phyloP scores from a whole-genome alignment of 2,888 invertebrate species.

The Ptilodon capucinus region DNA sequence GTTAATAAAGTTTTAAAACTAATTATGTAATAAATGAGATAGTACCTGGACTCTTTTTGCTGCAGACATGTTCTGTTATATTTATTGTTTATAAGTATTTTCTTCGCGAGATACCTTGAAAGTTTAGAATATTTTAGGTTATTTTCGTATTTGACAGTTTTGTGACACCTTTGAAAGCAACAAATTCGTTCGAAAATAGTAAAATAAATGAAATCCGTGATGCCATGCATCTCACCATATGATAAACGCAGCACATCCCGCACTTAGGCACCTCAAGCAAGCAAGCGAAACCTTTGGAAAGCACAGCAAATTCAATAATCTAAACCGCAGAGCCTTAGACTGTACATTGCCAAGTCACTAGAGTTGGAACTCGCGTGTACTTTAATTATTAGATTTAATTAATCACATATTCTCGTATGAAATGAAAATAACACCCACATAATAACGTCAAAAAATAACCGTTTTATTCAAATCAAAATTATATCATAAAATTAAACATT shows the following conservation, averaged over 20 bases:
- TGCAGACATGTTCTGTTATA: slow-evolving; percentile 53
- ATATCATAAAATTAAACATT: slow-evolving; percentile 22
- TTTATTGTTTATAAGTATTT: not conserved
- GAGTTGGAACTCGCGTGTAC: too few relatives aligned
- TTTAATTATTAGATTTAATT: too few relatives aligned
- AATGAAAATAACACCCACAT: not conserved
- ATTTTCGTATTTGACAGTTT: not conserved
- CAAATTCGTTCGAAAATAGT: slow-evolving; percentile 5
- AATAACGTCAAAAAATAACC: slow-evolving; percentile 27
- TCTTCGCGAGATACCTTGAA: not conserved
- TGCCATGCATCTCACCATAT: too few relatives aligned
- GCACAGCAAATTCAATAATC: too few relatives aligned
- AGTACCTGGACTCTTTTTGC: slow-evolving; percentile 70
- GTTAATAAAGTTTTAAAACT: not conserved
- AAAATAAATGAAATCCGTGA: too few relatives aligned
- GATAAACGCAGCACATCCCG: too few relatives aligned
- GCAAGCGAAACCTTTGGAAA: too few relatives aligned
- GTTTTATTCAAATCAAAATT: slow-evolving; percentile 28
- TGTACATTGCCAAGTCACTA: too few relatives aligned
- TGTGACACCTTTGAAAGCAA: not conserved
- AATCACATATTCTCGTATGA: not conserved
- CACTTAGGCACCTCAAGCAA: too few relatives aligned
- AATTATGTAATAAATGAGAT: not conserved
- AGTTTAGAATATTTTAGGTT: not conserved
- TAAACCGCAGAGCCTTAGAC: too few relatives aligned